These are phyloP conservation scores for Anticlea derivata DNA, from an alignment of 2,888 invertebrate genomes.

Conservation along the genomic window DNA sequence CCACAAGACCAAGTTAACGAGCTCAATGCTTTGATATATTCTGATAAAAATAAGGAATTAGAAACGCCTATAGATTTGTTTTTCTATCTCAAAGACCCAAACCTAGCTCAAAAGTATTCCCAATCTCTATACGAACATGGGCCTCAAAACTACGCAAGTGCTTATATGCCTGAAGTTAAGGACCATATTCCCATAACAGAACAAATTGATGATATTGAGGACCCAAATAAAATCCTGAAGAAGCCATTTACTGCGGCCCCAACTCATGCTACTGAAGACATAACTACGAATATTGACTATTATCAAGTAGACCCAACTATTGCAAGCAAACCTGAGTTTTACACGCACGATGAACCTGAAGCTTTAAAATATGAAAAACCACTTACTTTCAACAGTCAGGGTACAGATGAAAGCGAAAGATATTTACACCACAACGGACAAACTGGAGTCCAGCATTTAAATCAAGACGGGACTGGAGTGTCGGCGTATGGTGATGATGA, in stretches of 20 bases:
- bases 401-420: slow-evolving; percentile 48
- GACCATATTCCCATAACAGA: slow-evolving; percentile 76
- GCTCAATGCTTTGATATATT: slow-evolving; percentile 71
- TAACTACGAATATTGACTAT: slow-evolving; percentile 56
- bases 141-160: slow-evolving; percentile 50
- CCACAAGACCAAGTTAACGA: slow-evolving; percentile 77
- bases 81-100: slow-evolving; percentile 64
- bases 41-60: slow-evolving; percentile 44
- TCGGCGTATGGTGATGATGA: slow-evolving; percentile 70
- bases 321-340: slow-evolving; percentile 36
- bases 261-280: slow-evolving; percentile 37
- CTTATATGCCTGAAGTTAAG: slow-evolving; percentile 47
- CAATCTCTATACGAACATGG: slow-evolving; percentile 46
- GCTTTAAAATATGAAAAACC: slow-evolving; percentile 51
- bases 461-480: slow-evolving; percentile 65
- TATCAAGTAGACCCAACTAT: slow-evolving; percentile 59
- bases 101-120: slow-evolving; percentile 46
- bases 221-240: slow-evolving; percentile 50
- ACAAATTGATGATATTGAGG: slow-evolving; percentile 68
- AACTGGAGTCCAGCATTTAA: slow-evolving; percentile 66
- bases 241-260: slow-evolving; percentile 34
- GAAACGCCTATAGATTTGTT: slow-evolving; percentile 66
- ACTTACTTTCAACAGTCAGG: slow-evolving; percentile 31
- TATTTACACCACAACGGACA: slow-evolving; percentile 61
- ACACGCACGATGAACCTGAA: slow-evolving; percentile 35